These are phyloP conservation scores for Toxotes chatareus DNA, from an alignment of 2,113 vertebrate genomes.

Conservation along the genomic window DNA sequence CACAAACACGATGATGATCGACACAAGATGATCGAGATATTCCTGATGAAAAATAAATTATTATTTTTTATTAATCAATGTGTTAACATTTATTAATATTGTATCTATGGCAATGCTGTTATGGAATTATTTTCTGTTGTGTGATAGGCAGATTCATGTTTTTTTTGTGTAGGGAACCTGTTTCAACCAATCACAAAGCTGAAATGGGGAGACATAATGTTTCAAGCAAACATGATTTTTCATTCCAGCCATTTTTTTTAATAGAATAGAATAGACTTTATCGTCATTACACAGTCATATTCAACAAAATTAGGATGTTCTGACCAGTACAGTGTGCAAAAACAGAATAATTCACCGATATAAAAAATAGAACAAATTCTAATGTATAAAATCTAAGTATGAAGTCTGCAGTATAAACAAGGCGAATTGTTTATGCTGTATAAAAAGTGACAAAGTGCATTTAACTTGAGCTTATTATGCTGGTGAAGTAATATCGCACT, in stretches of 20 bases:
- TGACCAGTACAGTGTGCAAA: no score
- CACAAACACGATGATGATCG: background rate
- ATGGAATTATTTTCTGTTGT: slow-evolving; percentile 18
- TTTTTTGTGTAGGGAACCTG: slow-evolving; percentile 49
- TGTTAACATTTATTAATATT: slow-evolving; percentile 23
- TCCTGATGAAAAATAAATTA: background rate
- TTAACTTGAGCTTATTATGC: no score
- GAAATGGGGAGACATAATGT: slow-evolving; percentile 12
- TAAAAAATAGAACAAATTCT: background rate
- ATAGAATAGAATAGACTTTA: no score
- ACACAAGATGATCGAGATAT: background rate
- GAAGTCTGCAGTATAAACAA: no score
- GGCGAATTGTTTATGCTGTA: no score
- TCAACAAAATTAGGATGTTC: no score
- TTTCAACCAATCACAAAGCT: slow-evolving; percentile 57
- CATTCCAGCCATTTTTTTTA: slow-evolving; percentile 3
- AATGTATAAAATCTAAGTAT: no score
- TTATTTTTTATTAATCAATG: background rate
- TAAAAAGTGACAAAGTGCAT: no score
- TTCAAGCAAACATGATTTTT: slow-evolving; percentile 58
- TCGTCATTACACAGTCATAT: no score
- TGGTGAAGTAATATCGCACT: no score
- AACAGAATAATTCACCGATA: no score
- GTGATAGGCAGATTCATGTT: slow-evolving; percentile 49
- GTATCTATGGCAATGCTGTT: slow-evolving; percentile 65